Base-by-base conservation (phyloP, 2,888 invertebrate species). In the Busseola fusca region DNA sequence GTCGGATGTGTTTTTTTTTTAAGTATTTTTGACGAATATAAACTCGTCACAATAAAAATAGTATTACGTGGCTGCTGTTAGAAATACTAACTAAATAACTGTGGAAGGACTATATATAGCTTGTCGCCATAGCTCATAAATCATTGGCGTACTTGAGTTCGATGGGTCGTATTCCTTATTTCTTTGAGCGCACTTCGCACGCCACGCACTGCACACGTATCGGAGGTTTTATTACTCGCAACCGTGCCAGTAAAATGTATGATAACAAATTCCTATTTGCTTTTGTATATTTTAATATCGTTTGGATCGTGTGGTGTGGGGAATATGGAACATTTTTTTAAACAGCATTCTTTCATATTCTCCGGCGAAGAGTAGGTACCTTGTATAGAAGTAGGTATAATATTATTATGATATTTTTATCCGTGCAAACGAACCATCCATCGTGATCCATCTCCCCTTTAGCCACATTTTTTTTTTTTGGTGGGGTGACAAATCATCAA, bases 261-360 rank as follows among this genome's bases (percentile, higher is more conserved):
- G 27, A 57, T 60, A 75, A 16, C 9, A 30, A 54, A 64, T 65
- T 52, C 60, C 21, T 34, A 27, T 74, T 72, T 42, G 66, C 56
- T 42, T 63, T 48, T 25, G 25, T 30, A 62, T 25, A 54, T 63
- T 73, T 54, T 48, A 56, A 69, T 69, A 45, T 27, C 25, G 14
- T 54, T 62, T 45, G 25, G 5, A 62, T 30, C 42, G 45, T 60
- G 16, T 18, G 3, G 42, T 21, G 12, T 25, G 16, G 18, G 4
- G 21, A 27, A n/a, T 2, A 40, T 18, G 30, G 4, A 3, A n/a
- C 18, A n/a, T 10, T 12, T 50, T 48, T 40, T 18, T 1, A 5
- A 16, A n/a, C n/a, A 12, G 6, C 50, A 4, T 27, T 21, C 21
- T 7, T 21, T n/a, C 16, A 7, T 34, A 1, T 42, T 42, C 0